Percentiles rank a stretch among this genome's conserved stretches.
phyloP scores from a whole-genome alignment of 2,888 invertebrate genomes.

The Parthenolecanium corni region DNA sequence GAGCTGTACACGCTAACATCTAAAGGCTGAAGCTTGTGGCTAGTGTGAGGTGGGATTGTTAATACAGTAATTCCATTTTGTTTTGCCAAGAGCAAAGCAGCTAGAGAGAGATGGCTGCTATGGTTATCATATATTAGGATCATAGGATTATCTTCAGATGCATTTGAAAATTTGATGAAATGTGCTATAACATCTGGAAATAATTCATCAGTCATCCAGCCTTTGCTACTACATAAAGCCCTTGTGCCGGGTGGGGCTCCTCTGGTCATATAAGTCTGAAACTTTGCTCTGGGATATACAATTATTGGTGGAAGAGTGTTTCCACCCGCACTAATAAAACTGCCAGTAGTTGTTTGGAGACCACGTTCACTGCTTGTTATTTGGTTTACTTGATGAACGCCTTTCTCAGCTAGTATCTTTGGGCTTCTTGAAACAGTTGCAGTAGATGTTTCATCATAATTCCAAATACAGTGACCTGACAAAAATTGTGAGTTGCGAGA shows the following conservation, averaged over 20 bases:
- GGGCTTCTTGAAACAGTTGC: background rate
- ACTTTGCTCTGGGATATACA: background rate
- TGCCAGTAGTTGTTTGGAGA: background rate
- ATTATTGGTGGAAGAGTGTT: background rate
- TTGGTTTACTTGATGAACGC: background rate
- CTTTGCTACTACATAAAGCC: background rate
- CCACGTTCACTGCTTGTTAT: background rate
- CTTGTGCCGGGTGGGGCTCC: background rate
- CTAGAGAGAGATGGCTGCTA: background rate
- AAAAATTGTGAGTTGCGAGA: background rate
- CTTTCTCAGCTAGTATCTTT: background rate
- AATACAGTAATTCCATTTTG: background rate
- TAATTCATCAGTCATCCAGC: background rate
- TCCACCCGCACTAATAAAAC: background rate
- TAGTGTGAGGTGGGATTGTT: background rate
- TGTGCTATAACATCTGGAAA: background rate
- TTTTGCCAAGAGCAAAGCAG: background rate
- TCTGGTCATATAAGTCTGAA: background rate
- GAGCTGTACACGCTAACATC: background rate
- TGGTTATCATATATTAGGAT: background rate
- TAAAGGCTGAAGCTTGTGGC: background rate
- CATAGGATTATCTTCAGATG: background rate
- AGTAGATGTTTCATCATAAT: background rate
- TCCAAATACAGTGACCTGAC: background rate
- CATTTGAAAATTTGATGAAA: background rate